Conservation (phyloP, 2,888 invertebrate genomes). For the Nipponacmea schrenckii region DNA sequence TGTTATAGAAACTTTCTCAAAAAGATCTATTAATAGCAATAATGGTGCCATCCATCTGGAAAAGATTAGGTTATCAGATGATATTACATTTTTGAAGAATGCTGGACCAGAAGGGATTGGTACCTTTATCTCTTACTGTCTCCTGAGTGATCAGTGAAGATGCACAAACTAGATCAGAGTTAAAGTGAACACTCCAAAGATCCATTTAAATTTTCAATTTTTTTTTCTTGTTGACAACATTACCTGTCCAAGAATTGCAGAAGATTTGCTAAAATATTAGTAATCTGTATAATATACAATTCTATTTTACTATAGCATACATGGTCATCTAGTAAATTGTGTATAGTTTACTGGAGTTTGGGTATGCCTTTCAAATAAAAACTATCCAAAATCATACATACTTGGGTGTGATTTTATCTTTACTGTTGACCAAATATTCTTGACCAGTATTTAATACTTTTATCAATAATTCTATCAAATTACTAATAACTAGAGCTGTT, state of each 20-base stretch:
- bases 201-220: no score
- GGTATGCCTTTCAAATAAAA: not conserved
- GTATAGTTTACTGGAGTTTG: not conserved
- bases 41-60: conserved; percentile 79
- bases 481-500: conserved; percentile 69
- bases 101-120: no score
- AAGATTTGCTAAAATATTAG: not conserved
- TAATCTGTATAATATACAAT: not conserved
- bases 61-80: conserved; percentile 1
- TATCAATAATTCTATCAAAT: conserved; percentile 64
- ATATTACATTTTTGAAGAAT: no score
- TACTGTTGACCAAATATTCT: conserved; percentile 57
- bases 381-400: conserved; percentile 35
- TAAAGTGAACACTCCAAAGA: no score
- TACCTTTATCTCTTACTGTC: no score
- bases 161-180: no score
- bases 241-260: not conserved
- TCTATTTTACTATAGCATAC: conserved; percentile 7
- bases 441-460: conserved; percentile 63
- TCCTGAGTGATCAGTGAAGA: no score
- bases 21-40: conserved; percentile 79
- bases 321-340: conserved; percentile 6
- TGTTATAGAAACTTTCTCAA: conserved; percentile 80
- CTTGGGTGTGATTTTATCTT: conserved; percentile 63
- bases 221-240: no score